phyloP scores from a whole-genome alignment of 1,140 invertebrate genomes.

The Heterodera carotae region DNA sequence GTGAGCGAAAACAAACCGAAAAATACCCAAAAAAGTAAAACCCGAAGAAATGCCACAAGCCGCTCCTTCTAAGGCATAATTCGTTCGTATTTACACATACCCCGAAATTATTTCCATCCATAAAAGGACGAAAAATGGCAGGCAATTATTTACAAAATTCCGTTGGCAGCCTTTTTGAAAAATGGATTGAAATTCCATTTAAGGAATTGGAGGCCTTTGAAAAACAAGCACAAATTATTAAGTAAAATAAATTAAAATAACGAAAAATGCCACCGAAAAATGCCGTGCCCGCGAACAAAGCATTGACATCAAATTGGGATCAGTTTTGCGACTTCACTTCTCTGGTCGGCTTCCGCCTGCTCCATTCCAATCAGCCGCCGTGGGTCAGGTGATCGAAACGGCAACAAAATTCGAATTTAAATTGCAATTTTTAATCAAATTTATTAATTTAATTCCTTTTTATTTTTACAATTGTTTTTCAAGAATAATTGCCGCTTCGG shows the following conservation, averaged over 20 bases:
- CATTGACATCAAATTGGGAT: constrained; percentile 33
- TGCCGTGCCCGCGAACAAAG: constrained; percentile 18
- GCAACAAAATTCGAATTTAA: constrained; percentile 1
- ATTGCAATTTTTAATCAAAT: constrained; percentile 18
- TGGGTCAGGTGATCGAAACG: constrained; percentile 35
- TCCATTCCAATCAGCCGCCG: constrained; percentile 45
- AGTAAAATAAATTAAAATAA: constrained; percentile 6
- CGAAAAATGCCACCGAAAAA: background rate
- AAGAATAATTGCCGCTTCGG: constrained; percentile 1
- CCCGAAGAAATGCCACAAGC: too few species aligned
- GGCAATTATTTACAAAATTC: too few species aligned
- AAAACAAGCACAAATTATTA: background rate
- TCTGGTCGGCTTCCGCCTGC: constrained; percentile 51
- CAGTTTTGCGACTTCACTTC: constrained; percentile 56
- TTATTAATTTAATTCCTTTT: constrained; percentile 29
- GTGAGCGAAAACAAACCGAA: too few species aligned
- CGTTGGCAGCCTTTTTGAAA: too few species aligned
- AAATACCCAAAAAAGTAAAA: too few species aligned
- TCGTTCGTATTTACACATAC: too few species aligned
- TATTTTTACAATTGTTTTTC: constrained; percentile 20
- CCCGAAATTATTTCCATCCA: too few species aligned
- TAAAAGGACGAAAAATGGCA: too few species aligned
- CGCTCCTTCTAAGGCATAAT: too few species aligned
- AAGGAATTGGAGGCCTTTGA: background rate
- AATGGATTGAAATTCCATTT: background rate